Conservation (phyloP, 2,797 vertebrate genomes). For the Kryptolebias ocellatus region DNA sequence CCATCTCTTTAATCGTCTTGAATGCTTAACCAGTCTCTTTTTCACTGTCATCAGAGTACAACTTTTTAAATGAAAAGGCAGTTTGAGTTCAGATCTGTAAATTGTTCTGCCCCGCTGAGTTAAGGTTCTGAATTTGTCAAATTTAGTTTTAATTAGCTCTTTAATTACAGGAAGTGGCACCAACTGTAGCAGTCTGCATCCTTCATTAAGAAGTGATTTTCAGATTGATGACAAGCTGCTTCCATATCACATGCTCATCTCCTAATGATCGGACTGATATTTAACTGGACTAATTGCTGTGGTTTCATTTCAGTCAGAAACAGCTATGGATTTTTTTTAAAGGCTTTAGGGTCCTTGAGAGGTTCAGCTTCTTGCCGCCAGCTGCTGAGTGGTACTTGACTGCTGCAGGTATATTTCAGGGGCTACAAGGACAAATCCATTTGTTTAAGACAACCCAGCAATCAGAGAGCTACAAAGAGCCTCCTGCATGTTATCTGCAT, state of each 20-base stretch:
- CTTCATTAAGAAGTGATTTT: constrained; percentile 47
- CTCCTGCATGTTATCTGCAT: constrained; percentile 57
- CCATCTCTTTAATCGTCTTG: constrained; percentile 49
- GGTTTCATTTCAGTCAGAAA: constrained; percentile 9
- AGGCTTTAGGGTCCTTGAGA: constrained; percentile 34
- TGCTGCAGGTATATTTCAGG: constrained; percentile 62
- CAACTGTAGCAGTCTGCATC: constrained; percentile 41
- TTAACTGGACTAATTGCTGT: constrained; percentile 15
- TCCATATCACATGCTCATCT: constrained; percentile 23
- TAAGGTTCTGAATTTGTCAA: constrained; percentile 32
- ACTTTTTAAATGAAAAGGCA: constrained; percentile 31
- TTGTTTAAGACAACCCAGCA: constrained; percentile 51
- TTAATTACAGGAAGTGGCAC: constrained; percentile 61
- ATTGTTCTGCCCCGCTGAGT: constrained; percentile 27
- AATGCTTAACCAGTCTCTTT: constrained; percentile 46
- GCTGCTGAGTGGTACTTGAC: constrained; percentile 36
- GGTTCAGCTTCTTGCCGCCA: constrained; percentile 43
- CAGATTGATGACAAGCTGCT: constrained; percentile 50
- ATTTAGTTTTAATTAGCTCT: constrained; percentile 46
- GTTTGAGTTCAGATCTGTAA: constrained; percentile 39
- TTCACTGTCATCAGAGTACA: constrained; percentile 26
- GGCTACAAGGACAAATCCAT: constrained; percentile 68
- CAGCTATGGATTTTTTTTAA: constrained; percentile 26
- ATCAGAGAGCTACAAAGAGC: constrained; percentile 31
- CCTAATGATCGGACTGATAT: constrained; percentile 19